Evolutionary conservation across 2,888 invertebrate species (phyloP), one percentile per base, ranked within the genome.

Genomic region (Diloba caeruleocephala): DNA sequence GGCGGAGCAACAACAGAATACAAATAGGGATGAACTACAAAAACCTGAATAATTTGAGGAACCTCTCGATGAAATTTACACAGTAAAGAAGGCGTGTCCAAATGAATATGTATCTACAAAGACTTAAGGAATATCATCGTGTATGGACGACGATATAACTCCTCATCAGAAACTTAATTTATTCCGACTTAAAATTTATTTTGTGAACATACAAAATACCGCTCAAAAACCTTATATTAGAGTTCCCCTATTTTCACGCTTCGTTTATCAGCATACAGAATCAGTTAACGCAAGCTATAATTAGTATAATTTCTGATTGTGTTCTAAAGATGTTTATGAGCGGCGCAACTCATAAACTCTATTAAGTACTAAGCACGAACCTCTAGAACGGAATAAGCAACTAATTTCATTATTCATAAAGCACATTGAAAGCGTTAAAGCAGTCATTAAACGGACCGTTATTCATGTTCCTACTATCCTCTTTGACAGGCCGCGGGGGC

Each of bases 381-480:
- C 86, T 89, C 82, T 82, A 89, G 87, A 89, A 89, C 83, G 88
- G 85, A 88, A 91, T 89, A 88, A 91, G 89, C 88, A 87, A 88
- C 92, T 91, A 91, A 93, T 92, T 93, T 92, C 82, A 92, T 93
- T 93, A 93, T 93, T 91, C 92, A 92, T 92, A 92, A 91, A 90
- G 90, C 90, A 90, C 89, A 92, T 93, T 91, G 88, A 84, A 92
- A 89, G 89, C 92, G 92, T 85, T 90, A 92, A 92, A 87, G 91
- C 88, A 89, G 88, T 93, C 91, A 90, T 93, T 93, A 92, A 88
- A 87, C 75, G 67, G 79, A 74, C 77, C 85, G 85, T 93, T 87
- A 87, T 85, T 93, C 90, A 92, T 90, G 83, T 83, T 86, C 78
- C 83, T 89, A 88, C 90, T 89, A 90, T 92, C 91, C 84, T 80